phyloP scores from a whole-genome alignment of 2,888 invertebrate species.

The Perdita meconis region DNA sequence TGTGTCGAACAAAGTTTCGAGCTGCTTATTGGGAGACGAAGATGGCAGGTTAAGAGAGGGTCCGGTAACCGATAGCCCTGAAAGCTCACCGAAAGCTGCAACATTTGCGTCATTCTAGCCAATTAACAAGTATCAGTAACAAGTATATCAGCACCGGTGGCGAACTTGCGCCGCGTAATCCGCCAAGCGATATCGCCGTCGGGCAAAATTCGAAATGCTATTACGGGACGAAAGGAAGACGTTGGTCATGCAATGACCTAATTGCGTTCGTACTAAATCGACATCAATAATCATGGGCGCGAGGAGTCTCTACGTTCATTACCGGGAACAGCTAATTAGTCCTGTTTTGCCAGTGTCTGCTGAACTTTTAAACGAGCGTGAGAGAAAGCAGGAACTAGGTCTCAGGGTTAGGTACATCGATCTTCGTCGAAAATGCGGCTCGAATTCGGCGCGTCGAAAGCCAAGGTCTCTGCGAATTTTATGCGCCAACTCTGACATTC shows the following conservation, averaged over 20 bases:
- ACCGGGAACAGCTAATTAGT: slow-evolving; percentile 65
- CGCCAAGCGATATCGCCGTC: not conserved
- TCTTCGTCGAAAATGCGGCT: not conserved
- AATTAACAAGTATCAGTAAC: slow-evolving; percentile 57
- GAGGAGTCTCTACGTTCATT: slow-evolving; percentile 61
- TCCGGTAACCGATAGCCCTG: slow-evolving; percentile 36
- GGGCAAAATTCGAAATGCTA: slow-evolving; percentile 28
- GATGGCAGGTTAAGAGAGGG: slow-evolving; percentile 12
- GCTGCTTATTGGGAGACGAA: slow-evolving; percentile 68
- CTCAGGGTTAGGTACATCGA: slow-evolving; percentile 36
- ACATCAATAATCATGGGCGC: slow-evolving; percentile 57
- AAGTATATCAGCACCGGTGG: slow-evolving; percentile 38
- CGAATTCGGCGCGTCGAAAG: slow-evolving; percentile 22
- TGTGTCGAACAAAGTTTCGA: slow-evolving; percentile 71
- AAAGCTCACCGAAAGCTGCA: slow-evolving; percentile 20
- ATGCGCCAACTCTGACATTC: no score
- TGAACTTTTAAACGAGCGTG: slow-evolving; percentile 62
- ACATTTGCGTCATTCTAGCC: slow-evolving; percentile 22
- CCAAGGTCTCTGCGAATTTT: no score
- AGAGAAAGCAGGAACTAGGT: slow-evolving; percentile 37
- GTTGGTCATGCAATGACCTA: slow-evolving; percentile 41
- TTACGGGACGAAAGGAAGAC: not conserved
- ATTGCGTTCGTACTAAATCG: slow-evolving; percentile 67
- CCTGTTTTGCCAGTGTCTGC: slow-evolving; percentile 55
- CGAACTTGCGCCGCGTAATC: slow-evolving; percentile 12